Conservation (phyloP, 2,888 invertebrate genomes). For the Macropis europaea region DNA sequence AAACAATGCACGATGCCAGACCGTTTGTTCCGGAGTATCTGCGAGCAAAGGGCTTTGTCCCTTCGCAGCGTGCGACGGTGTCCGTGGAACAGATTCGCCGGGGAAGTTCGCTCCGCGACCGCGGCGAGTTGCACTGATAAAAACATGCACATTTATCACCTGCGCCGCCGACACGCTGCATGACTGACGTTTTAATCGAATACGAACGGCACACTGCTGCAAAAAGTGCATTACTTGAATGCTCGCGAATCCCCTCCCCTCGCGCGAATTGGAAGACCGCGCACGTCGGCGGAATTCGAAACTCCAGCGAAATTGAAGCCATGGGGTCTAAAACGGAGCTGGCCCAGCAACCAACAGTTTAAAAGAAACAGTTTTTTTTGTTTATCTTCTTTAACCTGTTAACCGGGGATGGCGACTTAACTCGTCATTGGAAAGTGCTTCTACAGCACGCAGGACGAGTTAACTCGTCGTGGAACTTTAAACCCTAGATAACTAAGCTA, state of each 20-base stretch:
- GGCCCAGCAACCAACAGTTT: too few species aligned
- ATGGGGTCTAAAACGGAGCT: too few species aligned
- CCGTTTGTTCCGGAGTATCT: constrained; percentile 28
- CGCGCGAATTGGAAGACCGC: background rate
- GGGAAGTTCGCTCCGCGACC: constrained; percentile 15
- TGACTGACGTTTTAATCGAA: constrained; percentile 51
- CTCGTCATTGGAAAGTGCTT: too few species aligned
- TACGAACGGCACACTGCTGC: background rate
- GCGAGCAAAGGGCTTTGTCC: constrained; percentile 26
- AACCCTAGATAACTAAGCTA: too few species aligned
- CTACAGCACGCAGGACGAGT: too few species aligned
- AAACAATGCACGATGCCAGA: constrained; percentile 26
- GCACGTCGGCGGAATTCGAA: too few species aligned
- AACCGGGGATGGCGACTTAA: too few species aligned
- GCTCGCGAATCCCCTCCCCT: constrained; percentile 2
- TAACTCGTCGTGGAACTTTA: too few species aligned
- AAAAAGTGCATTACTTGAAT: constrained; percentile 20
- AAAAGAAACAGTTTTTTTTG: too few species aligned
- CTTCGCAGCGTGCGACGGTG: background rate
- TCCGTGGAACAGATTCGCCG: constrained; percentile 27
- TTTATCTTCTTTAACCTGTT: too few species aligned
- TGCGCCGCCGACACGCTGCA: constrained; percentile 9
- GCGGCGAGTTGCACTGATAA: constrained; percentile 18
- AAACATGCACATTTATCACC: constrained; percentile 48
- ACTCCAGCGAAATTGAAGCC: too few species aligned